phyloP scores from a whole-genome alignment of 2,888 invertebrate genomes.

The Notocelia uddmanniana region DNA sequence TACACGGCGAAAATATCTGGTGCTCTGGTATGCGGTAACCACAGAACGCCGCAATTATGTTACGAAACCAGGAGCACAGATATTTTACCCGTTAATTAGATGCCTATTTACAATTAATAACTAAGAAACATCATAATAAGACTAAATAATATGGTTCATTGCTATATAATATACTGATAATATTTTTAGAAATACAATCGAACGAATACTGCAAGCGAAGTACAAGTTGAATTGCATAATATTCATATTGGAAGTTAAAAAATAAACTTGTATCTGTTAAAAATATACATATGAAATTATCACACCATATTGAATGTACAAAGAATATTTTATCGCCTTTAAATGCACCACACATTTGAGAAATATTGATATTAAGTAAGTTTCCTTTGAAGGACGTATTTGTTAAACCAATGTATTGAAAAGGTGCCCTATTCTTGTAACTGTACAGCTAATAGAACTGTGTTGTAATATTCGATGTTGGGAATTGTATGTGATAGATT shows the following conservation, averaged over 20 bases:
- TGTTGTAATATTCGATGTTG: conserved; percentile 40
- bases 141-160: conserved; percentile 22
- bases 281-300: conserved; percentile 22
- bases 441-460: conserved; percentile 34
- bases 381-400: conserved; percentile 11
- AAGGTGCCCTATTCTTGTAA: conserved; percentile 42
- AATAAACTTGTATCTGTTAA: conserved; percentile 25
- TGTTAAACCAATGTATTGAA: conserved; percentile 39
- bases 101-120: conserved; percentile 25
- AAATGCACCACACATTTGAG: conserved; percentile 35
- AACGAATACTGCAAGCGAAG: conserved; percentile 13
- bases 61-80: neutral
- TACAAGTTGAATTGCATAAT: conserved; percentile 28
- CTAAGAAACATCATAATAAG: conserved; percentile 29
- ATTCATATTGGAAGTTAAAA: conserved; percentile 5
- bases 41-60: neutral
- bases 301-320: conserved; percentile 31
- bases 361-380: conserved; percentile 27
- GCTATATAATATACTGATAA: conserved; percentile 14
- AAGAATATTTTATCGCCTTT: conserved; percentile 29
- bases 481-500: conserved; percentile 42
- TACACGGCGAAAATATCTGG: neutral
- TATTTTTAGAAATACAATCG: conserved; percentile 25
- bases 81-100: conserved; percentile 12
- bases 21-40: neutral